Evolutionary conservation across 2,797 vertebrate genomes (phyloP).

Genomic region (Hippocampus kuda): DNA sequence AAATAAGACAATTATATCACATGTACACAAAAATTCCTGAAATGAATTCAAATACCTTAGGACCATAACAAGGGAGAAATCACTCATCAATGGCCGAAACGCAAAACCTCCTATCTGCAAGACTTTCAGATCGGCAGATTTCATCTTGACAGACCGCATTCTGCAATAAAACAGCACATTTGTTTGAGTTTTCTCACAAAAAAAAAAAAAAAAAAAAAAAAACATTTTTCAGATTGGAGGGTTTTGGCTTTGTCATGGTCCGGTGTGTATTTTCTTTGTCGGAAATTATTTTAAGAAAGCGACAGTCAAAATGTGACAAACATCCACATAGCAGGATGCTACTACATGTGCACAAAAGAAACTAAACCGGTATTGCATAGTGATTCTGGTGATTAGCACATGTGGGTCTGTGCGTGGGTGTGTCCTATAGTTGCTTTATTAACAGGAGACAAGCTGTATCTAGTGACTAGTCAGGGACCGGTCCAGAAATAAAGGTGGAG

Average conservation of each 20-base stretch:
- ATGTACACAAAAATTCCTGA: no score
- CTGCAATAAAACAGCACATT: neutral
- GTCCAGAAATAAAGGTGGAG: neutral
- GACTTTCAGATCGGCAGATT: neutral
- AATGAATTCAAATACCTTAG: no score
- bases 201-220: no score
- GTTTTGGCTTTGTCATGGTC: neutral
- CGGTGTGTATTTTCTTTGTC: neutral
- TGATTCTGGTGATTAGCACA: conserved; percentile 17
- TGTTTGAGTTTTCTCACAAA: no score
- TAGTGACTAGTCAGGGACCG: neutral
- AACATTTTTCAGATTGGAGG: no score
- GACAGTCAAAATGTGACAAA: neutral
- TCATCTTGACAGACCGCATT: neutral
- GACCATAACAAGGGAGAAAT: no score
- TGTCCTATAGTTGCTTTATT: conserved; percentile 22
- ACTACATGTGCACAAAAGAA: conserved; percentile 1
- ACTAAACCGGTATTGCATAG: neutral
- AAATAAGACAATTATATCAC: no score
- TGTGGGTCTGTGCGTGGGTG: conserved; percentile 27
- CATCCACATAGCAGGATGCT: neutral
- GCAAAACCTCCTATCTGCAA: neutral
- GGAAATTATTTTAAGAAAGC: neutral
- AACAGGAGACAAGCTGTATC: neutral
- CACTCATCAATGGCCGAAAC: no score